A percentile compares a stretch with the other conserved stretches of the same genome.
These are phyloP conservation scores for Pyrocoelia pectoralis DNA, from an alignment of 2,888 invertebrate species.

Conservation along the genomic window DNA sequence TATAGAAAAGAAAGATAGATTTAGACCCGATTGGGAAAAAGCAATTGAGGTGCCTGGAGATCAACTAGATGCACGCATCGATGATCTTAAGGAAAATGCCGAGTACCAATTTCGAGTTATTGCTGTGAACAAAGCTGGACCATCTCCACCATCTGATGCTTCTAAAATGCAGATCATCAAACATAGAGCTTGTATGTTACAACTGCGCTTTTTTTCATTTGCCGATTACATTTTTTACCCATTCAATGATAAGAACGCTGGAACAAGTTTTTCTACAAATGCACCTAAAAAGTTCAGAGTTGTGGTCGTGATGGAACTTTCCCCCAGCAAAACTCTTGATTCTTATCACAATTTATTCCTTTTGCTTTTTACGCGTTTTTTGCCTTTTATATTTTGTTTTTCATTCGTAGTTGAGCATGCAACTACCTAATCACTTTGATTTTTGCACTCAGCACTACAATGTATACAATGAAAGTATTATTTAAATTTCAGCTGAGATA, in stretches of 20 bases:
- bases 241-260: background rate
- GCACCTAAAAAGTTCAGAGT: background rate
- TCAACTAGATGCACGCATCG: constrained; percentile 78
- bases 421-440: constrained; percentile 16
- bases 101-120: constrained; percentile 92
- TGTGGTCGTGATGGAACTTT: background rate
- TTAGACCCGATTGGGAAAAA: constrained; percentile 88
- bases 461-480: constrained; percentile 19
- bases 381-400: constrained; percentile 6
- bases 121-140: constrained; percentile 94
- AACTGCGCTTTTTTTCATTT: constrained; percentile 27
- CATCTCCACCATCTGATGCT: constrained; percentile 88
- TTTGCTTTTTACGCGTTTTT: constrained; percentile 16
- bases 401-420: constrained; percentile 26
- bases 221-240: background rate
- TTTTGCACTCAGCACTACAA: constrained; percentile 16
- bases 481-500: constrained; percentile 28
- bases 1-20: constrained; percentile 89
- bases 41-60: constrained; percentile 84
- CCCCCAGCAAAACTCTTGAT: background rate
- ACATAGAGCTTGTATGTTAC: constrained; percentile 76
- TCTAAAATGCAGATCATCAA: constrained; percentile 89
- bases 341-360: constrained; percentile 3
- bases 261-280: too few relatives aligned
- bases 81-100: constrained; percentile 86